Evolutionary conservation across 1,140 invertebrate species (phyloP), one percentile per base, ranked within the genome.

Genomic region (Holotrichia oblita): DNA sequence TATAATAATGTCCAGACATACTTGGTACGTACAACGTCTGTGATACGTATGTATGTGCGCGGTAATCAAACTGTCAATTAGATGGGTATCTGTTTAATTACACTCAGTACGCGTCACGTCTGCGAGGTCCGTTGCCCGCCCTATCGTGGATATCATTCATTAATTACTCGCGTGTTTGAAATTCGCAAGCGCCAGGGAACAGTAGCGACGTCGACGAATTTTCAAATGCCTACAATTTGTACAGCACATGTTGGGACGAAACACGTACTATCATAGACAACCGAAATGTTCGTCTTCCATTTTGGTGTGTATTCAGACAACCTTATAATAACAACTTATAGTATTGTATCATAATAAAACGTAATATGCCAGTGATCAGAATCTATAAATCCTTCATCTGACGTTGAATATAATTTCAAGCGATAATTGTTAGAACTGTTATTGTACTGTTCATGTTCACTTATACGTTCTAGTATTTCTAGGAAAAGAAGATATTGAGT

Each of bases 1-100:
- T 17, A 17, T 55, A 55, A 34, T 4, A 34, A 34, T 34, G 27
- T 4, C 27, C 4, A 34, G 27, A 34, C 27, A 4, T 34, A 34
- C 27, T 34, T 4, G 27, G 4, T 34, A 34, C 27, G 27, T 34
- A 34, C 2, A 2, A 34, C 27, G 27, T n/a, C 3, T 55, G 48
- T 17, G 17, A 69, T 69, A 27, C 61, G 61, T 69, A 69, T 34
- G 22, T 22, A 69, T 22, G 22, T 14, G 61, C 22, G 20, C 22
- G 24, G 61, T 69, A 69, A 69, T 69, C 61, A 69, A 69, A 69
- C 61, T 69, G 61, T 69, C 61, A 69, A 69, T 69, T 69, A 69
- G 61, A 27, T 34, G 61, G 61, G 61, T 69, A 69, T 69, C 61
- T 69, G 61, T 69, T 69, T 69, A 69, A 69, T 69, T 69, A 69